A percentile compares a stretch with the other conserved stretches of the same genome.
These are phyloP conservation scores for Delphinapterus leucas DNA, from an alignment of 2,113 vertebrate genomes.

Conservation along the genomic window DNA sequence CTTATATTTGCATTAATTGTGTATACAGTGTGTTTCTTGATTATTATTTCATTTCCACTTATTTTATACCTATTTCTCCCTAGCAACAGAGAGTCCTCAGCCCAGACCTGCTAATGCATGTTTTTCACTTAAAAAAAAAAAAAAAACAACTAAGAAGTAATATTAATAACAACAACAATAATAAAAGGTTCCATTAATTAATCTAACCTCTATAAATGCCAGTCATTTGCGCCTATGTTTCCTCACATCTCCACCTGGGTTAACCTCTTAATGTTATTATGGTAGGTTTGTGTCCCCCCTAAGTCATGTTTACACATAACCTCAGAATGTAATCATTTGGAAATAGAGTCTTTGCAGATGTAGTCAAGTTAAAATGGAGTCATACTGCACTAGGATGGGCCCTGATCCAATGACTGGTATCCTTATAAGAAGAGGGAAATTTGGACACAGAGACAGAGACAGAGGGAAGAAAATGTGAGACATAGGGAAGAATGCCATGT, in stretches of 20 bases:
- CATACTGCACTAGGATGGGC: rapidly evolving
- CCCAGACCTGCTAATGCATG: background rate
- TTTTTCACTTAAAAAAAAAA: background rate
- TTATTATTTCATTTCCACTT: background rate
- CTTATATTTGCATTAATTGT: background rate
- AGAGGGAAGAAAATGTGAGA: background rate
- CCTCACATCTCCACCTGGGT: background rate
- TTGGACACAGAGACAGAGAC: background rate
- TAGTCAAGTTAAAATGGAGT: background rate
- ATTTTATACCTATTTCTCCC: background rate
- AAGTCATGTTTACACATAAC: background rate
- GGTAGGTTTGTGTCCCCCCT: background rate
- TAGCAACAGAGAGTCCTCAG: background rate
- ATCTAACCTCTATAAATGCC: background rate
- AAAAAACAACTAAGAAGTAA: background rate
- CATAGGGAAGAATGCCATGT: background rate
- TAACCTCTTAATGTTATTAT: background rate
- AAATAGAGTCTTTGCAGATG: background rate
- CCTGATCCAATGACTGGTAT: background rate
- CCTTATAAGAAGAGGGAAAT: background rate
- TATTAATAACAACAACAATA: background rate
- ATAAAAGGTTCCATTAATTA: background rate
- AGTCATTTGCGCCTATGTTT: background rate
- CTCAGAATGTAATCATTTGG: background rate
- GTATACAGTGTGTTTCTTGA: background rate